A percentile compares a stretch with the other conserved stretches of the same genome.
These are phyloP conservation scores for Euzophera pinguis DNA, from an alignment of 2,888 invertebrate genomes.

Conservation along the genomic window DNA sequence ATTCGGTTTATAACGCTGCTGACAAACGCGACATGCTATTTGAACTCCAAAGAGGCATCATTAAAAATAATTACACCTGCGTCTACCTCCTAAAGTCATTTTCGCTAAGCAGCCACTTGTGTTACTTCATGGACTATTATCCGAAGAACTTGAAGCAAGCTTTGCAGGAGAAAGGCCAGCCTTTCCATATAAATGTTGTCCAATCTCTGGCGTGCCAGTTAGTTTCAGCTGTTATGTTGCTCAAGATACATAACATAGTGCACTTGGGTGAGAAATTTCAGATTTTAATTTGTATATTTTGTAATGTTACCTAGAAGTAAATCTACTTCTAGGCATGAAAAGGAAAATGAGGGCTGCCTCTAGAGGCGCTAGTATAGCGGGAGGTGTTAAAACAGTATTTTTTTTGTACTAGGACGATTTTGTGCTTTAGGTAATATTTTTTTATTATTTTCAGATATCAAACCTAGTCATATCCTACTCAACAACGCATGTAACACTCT, in stretches of 20 bases:
- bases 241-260: constrained; percentile 42
- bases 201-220: constrained; percentile 46
- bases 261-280: constrained; percentile 45
- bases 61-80: constrained; percentile 31
- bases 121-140: constrained; percentile 50
- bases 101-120: constrained; percentile 28
- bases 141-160: constrained; percentile 41
- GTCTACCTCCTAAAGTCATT: constrained; percentile 36
- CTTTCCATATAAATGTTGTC: constrained; percentile 42
- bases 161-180: constrained; percentile 23
- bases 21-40: constrained; percentile 26
- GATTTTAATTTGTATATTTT: not conserved
- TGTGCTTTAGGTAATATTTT: no score
- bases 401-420: no score
- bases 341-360: no score
- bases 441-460: constrained; percentile 54
- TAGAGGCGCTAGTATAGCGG: no score
- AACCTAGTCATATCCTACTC: constrained; percentile 51
- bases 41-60: constrained; percentile 32
- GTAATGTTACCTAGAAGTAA: not conserved
- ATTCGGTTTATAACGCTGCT: not conserved
- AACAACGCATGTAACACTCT: constrained; percentile 31
- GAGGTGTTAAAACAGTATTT: no score
- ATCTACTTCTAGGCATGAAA: not conserved
- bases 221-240: constrained; percentile 40